Evolutionary conservation across 30 jellyfish, hydroid and myxozoan species (phyloP), one percentile per base, ranked within the genome.

Genomic region (Pelagia noctiluca): DNA sequence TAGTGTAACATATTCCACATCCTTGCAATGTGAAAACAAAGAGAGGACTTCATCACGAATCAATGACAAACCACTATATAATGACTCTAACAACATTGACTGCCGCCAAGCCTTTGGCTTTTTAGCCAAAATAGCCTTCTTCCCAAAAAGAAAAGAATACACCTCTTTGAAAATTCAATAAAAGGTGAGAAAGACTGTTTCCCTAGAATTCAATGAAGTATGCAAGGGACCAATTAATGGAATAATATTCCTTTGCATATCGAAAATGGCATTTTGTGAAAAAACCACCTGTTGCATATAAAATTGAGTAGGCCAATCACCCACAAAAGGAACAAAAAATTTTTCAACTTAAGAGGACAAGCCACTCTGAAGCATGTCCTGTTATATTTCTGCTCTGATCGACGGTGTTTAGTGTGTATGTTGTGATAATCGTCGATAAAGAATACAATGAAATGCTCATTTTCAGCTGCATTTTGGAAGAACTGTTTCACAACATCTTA

Each of bases 261-360:
- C 24, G 42, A 52, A 24, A 54, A 75, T 35, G 63, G 23, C 35
- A 24, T 65, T 29, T 2, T 22, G 30, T 28, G 70, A 77, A 77
- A 36, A 77, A 34, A 37, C 66, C 16, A 54, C 26, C 50, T 57
- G 88, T 30, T 79, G 78, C 79, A 77, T 77, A 37, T 57, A 77
- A 77, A 77, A 77, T 61, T 77, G 88, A 21, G 80, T 77, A 4
- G 88, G 80, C 88, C 88, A 77, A 50, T 77, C 88, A 22, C 78
- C 88, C 35, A 77, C 69, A 57, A 77, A 60, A 12, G 88, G 88
- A 54, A 62, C 88, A 77, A 77, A 77, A 79, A 60, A 60, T 60
- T 61, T 77, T 50, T 25, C 80, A 77, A 77, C 79, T 36, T 77
- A 77, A 31, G 64, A 33, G 70, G 80, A 77, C 30, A 77, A 65